phyloP scores from a whole-genome alignment of 2,797 vertebrate genomes.

The Erpetoichthys calabaricus region DNA sequence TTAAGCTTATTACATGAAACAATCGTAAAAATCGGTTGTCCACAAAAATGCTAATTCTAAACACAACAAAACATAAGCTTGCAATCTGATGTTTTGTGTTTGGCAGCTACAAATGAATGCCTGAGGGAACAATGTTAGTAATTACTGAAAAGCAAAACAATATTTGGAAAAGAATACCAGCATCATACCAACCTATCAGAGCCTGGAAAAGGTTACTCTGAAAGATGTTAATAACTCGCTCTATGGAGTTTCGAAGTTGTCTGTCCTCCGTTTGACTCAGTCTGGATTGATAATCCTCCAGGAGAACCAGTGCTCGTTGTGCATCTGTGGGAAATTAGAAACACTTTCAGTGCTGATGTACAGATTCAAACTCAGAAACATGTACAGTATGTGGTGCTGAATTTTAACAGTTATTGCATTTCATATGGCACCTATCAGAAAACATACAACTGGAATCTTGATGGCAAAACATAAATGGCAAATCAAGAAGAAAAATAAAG shows the following conservation, averaged over 20 bases:
- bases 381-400: background rate
- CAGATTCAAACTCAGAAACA: background rate
- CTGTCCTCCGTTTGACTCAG: slow-evolving; percentile 76
- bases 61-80: no score
- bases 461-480: no score
- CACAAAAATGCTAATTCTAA: no score
- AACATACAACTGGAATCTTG: no score
- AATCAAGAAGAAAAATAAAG: no score
- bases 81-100: no score
- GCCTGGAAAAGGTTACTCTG: slow-evolving; percentile 96
- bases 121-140: no score
- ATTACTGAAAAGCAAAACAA: no score
- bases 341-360: background rate
- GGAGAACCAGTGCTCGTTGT: slow-evolving; percentile 75
- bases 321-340: slow-evolving; percentile 52
- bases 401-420: background rate
- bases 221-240: slow-evolving; percentile 93
- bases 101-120: no score
- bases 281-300: slow-evolving; percentile 83
- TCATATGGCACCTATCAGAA: background rate
- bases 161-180: no score
- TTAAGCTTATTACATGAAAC: no score
- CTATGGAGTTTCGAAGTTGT: slow-evolving; percentile 78
- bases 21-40: no score
- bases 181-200: slow-evolving; percentile 63